Conservation (phyloP, 2,888 invertebrate species). For the Neria commutata region DNA sequence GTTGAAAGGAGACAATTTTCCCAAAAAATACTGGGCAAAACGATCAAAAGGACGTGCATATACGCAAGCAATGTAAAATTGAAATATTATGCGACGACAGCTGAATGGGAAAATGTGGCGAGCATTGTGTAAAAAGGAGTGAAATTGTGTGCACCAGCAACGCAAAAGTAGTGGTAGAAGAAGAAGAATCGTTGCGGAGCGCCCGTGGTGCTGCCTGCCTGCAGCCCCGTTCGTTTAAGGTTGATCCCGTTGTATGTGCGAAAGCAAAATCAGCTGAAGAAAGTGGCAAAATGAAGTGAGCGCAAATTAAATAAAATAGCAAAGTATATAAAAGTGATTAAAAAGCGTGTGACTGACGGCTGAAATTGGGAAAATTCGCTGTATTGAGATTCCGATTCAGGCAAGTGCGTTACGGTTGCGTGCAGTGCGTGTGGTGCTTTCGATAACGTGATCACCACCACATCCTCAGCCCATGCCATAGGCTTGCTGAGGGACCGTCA, state of each 20-base stretch:
- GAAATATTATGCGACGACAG: neutral
- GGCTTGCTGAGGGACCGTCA: no score
- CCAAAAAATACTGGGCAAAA: no score
- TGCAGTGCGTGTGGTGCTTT: neutral
- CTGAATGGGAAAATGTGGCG: neutral
- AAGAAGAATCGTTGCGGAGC: neutral
- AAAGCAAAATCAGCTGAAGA: constrained; percentile 3
- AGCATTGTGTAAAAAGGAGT: neutral
- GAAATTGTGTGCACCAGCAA: constrained; percentile 1
- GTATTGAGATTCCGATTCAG: neutral
- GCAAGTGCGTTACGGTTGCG: neutral
- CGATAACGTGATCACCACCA: constrained; percentile 1
- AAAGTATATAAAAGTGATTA: neutral
- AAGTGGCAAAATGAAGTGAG: neutral
- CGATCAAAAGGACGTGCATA: neutral
- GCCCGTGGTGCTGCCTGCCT: neutral
- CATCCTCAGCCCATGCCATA: no score
- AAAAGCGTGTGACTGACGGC: neutral
- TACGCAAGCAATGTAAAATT: neutral
- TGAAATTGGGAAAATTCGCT: neutral
- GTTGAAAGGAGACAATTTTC: no score
- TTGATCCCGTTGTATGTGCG: neutral
- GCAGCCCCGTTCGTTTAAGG: neutral
- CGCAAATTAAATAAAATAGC: neutral
- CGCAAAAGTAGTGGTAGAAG: neutral